These are phyloP conservation scores for Sphyrna mokarran DNA, from an alignment of 2,113 vertebrate genomes.

Conservation along the genomic window DNA sequence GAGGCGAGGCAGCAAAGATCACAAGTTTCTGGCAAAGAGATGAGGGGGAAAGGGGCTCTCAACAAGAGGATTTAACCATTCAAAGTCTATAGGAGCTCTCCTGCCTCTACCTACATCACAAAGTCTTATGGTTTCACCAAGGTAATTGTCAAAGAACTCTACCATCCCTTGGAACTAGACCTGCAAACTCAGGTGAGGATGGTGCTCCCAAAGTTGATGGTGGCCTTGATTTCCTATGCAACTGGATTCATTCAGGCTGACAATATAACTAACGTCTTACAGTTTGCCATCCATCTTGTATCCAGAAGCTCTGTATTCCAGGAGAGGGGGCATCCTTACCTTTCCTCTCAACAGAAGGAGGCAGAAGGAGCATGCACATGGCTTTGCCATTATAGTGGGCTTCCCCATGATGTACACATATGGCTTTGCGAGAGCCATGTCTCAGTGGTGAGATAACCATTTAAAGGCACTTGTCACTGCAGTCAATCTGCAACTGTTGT, in stretches of 20 bases:
- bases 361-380: not conserved
- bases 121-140: not conserved
- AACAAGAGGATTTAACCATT: not conserved
- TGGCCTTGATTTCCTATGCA: not conserved
- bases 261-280: not conserved
- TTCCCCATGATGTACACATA: too few relatives aligned
- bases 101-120: not conserved
- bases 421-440: too few relatives aligned
- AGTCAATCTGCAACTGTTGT: too few relatives aligned
- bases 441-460: too few relatives aligned
- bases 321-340: not conserved
- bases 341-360: not conserved
- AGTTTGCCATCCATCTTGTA: not conserved
- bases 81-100: not conserved
- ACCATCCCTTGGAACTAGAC: not conserved
- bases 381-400: not conserved
- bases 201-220: not conserved
- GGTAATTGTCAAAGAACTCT: not conserved
- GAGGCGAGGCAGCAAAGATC: not conserved
- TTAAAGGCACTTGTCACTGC: too few relatives aligned
- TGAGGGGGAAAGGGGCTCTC: not conserved
- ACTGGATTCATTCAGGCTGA: not conserved
- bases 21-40: not conserved
- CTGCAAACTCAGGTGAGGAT: not conserved
- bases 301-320: not conserved